Base-by-base conservation (phyloP, 53 echinoderm and acorn worm genomes). In the Paelopatides confundens region DNA sequence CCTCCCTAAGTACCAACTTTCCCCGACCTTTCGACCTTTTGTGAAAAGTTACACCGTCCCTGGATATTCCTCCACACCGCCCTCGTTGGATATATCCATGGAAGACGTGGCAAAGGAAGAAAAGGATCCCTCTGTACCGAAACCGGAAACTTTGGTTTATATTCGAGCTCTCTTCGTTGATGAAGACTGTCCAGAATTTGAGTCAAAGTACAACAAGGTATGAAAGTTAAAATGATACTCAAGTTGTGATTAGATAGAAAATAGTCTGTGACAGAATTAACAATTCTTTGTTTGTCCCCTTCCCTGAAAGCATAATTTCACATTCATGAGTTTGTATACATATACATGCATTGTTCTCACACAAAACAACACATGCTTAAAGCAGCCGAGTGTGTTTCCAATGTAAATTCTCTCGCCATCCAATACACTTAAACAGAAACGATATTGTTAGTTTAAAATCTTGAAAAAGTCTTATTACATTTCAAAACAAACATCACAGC, bases 91-190 rank as follows among this genome's bases (percentile, higher is more conserved):
- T 24, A 91, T 84, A 31, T 92, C 95, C 18, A 87, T 92, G 71
- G 95, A 96, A 62, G 65, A 94, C 51, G 54, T 53, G 24, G 71
- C 69, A 65, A 62, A 50, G 8, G 69, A 35, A 5, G 85, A 50
- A 31, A 62, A 35, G 7, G 62, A 53, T 35, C 66, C 62, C 0
- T 17, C 32, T 58, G 40, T 28, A 13, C 48, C 70, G 15, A 37
- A 38, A 35, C 77, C 87, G 71, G 86, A 96, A 91, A 91, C 94
- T 14, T 77, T 99, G 65, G 95, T 99, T 71, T 82, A 91, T 29
- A 99, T 99, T 28, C 92, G 92, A 36, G 93, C 96, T 12, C 87
- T 89, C 85, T 69, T 99, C 53, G 95, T 99, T 39, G 91, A 99
- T 85, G 89, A 91, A 84, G 90, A 95, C 32, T 90, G 92, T 43